Percentiles rank a stretch among this genome's conserved stretches.
Conservation (phyloP, 2,113 vertebrate genomes). For the Mesembrinibis cayennensis region DNA sequence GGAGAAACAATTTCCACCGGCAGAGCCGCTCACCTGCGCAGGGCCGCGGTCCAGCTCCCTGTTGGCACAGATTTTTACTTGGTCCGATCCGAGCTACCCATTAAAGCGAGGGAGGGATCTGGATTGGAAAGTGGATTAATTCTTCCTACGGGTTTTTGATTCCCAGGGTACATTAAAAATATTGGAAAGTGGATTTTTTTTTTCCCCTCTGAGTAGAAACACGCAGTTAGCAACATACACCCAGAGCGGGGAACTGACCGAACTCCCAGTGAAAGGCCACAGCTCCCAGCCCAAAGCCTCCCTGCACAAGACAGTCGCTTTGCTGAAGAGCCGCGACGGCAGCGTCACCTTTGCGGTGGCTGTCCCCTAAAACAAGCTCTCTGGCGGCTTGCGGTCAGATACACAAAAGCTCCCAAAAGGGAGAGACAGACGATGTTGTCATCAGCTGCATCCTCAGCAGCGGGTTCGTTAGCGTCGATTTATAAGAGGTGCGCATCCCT, state of each 20-base stretch:
- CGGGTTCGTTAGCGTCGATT: rapidly evolving
- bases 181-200: neutral
- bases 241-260: neutral
- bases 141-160: neutral
- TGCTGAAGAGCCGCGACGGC: rapidly evolving
- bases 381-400: rapidly evolving
- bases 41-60: neutral
- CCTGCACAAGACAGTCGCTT: neutral
- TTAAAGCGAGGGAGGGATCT: neutral
- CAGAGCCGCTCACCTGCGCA: neutral
- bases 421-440: rapidly evolving
- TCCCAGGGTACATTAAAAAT: neutral
- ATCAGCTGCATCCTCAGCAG: neutral
- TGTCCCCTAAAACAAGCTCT: neutral
- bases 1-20: rapidly evolving
- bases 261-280: neutral
- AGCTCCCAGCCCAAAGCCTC: neutral
- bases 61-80: neutral
- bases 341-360: neutral
- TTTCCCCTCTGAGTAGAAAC: neutral
- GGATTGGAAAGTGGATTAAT: neutral
- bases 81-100: neutral
- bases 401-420: neutral
- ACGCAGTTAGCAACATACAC: rapidly evolving
- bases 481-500: neutral